These are phyloP conservation scores for Ciconia maguari DNA, from an alignment of 2,113 vertebrate genomes.

Conservation along the genomic window DNA sequence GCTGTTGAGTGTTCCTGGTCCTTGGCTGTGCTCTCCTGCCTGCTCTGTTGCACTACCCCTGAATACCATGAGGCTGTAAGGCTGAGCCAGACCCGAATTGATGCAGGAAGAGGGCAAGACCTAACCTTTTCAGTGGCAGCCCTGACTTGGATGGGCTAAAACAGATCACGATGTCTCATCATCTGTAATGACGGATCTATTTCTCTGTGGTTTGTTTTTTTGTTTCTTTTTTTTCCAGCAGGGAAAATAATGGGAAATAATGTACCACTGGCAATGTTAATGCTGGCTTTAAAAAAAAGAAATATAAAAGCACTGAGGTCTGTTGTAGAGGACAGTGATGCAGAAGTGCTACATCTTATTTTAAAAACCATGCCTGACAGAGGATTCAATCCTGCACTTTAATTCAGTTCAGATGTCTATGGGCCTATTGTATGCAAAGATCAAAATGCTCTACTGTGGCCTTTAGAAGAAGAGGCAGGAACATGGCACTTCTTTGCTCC, in stretches of 20 bases:
- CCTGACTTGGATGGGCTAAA: neutral
- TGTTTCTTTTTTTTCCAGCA: neutral
- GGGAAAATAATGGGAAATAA: neutral
- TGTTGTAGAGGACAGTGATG: neutral
- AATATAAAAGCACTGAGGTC: neutral
- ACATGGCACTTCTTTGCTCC: neutral
- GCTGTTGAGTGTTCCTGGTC: neutral
- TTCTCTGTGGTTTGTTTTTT: neutral
- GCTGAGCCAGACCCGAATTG: neutral
- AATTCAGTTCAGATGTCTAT: neutral
- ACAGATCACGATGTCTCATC: neutral
- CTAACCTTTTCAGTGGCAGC: neutral
- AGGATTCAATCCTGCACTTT: neutral
- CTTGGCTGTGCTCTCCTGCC: neutral
- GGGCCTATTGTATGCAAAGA: neutral
- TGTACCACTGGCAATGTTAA: neutral
- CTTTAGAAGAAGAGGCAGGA: neutral
- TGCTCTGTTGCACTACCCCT: neutral
- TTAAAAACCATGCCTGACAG: neutral
- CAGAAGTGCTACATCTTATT: neutral
- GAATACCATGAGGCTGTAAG: neutral
- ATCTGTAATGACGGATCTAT: neutral
- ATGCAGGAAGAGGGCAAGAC: neutral
- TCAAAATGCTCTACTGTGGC: neutral
- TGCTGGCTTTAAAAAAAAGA: neutral